Conservation (phyloP, 1,140 invertebrate genomes). For the Megalopta genalis region DNA sequence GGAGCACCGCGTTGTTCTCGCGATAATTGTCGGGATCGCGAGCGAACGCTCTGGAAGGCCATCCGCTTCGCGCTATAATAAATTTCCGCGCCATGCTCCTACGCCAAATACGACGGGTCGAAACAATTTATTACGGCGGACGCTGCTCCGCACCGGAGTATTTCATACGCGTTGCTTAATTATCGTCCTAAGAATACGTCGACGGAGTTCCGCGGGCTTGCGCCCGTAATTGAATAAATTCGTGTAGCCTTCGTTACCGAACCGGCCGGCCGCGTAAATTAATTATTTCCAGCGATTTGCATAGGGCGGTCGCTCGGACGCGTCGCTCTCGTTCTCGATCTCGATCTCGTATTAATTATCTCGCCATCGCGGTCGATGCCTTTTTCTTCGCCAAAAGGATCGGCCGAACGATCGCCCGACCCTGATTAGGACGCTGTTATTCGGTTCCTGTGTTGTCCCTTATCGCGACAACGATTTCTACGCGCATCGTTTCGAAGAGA, state of each 20-base stretch:
- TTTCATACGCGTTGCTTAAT: slow-evolving; percentile 39
- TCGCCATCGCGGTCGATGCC: slow-evolving; percentile 9
- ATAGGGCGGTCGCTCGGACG: slow-evolving; percentile 4
- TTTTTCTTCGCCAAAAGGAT: neutral
- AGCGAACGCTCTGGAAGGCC: slow-evolving; percentile 31
- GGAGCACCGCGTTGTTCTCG: slow-evolving; percentile 2
- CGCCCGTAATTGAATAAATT: slow-evolving; percentile 23
- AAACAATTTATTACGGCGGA: slow-evolving; percentile 44
- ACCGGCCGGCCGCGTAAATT: slow-evolving; percentile 2
- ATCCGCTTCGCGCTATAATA: slow-evolving; percentile 9
- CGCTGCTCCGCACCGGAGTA: neutral
- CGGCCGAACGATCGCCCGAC: no score
- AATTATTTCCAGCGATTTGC: slow-evolving; percentile 23
- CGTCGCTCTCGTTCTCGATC: neutral
- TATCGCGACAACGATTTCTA: no score
- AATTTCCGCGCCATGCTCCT: slow-evolving; percentile 24
- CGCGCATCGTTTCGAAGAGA: no score
- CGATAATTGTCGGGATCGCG: slow-evolving; percentile 32
- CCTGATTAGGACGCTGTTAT: no score
- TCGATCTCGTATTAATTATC: slow-evolving; percentile 20
- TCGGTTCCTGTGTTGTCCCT: no score
- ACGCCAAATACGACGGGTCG: slow-evolving; percentile 45
- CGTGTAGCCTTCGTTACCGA: slow-evolving; percentile 25
- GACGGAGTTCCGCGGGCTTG: neutral
- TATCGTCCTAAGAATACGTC: slow-evolving; percentile 29